A percentile compares a stretch with the other conserved stretches of the same genome.
phyloP scores from a whole-genome alignment of 2,113 vertebrate species.

The Nyctibius bracteatus region DNA sequence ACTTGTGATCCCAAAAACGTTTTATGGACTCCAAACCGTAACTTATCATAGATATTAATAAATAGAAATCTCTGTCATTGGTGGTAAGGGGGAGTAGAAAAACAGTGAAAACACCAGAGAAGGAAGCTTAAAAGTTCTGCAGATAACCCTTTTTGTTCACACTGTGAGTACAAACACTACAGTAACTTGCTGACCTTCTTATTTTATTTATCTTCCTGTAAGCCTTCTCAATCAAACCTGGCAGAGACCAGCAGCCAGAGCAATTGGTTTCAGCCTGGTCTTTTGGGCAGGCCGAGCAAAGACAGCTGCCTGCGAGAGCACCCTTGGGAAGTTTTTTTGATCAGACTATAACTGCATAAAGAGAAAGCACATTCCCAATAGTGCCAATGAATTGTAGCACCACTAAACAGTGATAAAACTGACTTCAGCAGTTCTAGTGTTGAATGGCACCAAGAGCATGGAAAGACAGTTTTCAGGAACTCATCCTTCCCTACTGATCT shows the following conservation, averaged over 20 bases:
- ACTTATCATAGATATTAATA: background rate
- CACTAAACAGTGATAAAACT: background rate
- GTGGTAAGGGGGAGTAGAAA: background rate
- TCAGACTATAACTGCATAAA: background rate
- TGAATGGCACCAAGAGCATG: background rate
- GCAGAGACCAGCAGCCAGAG: background rate
- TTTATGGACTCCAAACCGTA: background rate
- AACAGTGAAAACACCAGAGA: background rate
- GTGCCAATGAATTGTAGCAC: background rate
- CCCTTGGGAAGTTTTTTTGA: background rate
- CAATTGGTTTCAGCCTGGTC: background rate
- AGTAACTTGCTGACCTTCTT: background rate
- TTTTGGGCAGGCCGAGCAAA: background rate
- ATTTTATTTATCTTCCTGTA: background rate
- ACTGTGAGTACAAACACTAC: background rate
- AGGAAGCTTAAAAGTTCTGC: background rate
- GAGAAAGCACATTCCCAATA: background rate
- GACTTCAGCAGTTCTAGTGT: background rate
- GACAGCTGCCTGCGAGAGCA: background rate
- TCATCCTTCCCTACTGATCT: background rate
- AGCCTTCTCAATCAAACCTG: background rate
- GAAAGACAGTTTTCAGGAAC: conserved; percentile 18
- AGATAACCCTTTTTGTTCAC: background rate
- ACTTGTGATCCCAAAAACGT: background rate
- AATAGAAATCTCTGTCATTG: background rate